These are phyloP conservation scores for Catocala fraxini DNA, from an alignment of 2,888 invertebrate species.

Conservation along the genomic window DNA sequence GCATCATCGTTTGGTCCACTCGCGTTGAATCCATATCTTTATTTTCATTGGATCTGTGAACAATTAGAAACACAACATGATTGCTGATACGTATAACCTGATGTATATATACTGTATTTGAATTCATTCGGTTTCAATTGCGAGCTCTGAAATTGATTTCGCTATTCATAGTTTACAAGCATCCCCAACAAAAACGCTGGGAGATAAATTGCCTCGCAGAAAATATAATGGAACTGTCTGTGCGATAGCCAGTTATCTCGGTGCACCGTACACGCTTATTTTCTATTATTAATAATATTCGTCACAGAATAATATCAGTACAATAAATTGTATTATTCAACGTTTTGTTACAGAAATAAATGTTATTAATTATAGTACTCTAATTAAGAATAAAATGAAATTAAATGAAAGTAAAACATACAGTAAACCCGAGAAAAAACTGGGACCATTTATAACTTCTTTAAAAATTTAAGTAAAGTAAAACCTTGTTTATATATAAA, in stretches of 20 bases:
- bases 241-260: constrained; percentile 65
- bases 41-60: constrained; percentile 59
- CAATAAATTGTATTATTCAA: background rate
- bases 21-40: constrained; percentile 42
- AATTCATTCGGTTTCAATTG: constrained; percentile 54
- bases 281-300: constrained; percentile 59
- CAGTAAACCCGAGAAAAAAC: background rate
- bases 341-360: too few species aligned
- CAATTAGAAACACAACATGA: constrained; percentile 48
- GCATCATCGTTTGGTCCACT: constrained; percentile 42
- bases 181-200: constrained; percentile 66
- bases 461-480: too few species aligned
- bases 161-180: constrained; percentile 71
- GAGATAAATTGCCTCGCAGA: constrained; percentile 68
- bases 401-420: background rate
- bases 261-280: constrained; percentile 55
- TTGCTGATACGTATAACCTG: constrained; percentile 41
- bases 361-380: too few species aligned
- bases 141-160: constrained; percentile 64
- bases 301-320: constrained; percentile 26
- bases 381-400: background rate
- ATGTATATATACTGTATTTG: constrained; percentile 35
- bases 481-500: too few species aligned
- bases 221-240: constrained; percentile 71
- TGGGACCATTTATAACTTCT: background rate